Base-by-base conservation (phyloP, 2,888 invertebrate genomes). In the Apamea sordens region DNA sequence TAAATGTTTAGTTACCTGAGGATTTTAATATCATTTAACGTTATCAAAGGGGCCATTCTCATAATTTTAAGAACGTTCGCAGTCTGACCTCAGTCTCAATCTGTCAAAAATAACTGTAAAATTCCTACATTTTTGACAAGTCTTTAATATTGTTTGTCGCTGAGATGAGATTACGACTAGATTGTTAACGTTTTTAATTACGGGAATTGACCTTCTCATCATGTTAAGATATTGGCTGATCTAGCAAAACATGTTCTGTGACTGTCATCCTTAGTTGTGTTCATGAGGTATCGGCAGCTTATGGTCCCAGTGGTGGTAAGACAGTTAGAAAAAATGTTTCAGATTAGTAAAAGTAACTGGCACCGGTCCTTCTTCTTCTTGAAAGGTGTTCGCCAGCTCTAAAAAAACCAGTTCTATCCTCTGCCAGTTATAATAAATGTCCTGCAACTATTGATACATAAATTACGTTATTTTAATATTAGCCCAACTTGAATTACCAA, bases 1-100 rank as follows among this genome's bases (percentile, higher is more conserved):
- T 47, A 4, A 6, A n/a, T 61, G 24, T 36, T 86, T 28, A 1
- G 24, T 28, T 86, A 53, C 53, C 44, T 53, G 53, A 36, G 21
- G 3, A 28, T 24, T 44, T 44, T n/a, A 6, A 10, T 56, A 18
- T 8, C 13, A 11, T 50, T 1, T 24, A 8, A 8, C 21, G 4
- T 61, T 24, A 18, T 21, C 47, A 32, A 18, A 18, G 6, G 50
- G 2, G 21, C 0, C 18, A 50, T 50, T 50, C 53, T 53, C 8
- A 8, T 21, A 53, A 8, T 21, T 53, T 53, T 21, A 53, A 53
- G 53, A 21, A 53, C 21, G 8, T 21, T 21, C 18, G 7, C 50
- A 18, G 18, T 50, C 8, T 8, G 8, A 18, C 6, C 21, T 53
- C 0, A 53, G 50, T 53, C 50, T 21, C 7, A 53, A 53, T 53